A percentile compares a stretch with the other conserved stretches of the same genome.
phyloP scores from a whole-genome alignment of 2,113 vertebrate genomes.

The Telmatochromis brichardi region DNA sequence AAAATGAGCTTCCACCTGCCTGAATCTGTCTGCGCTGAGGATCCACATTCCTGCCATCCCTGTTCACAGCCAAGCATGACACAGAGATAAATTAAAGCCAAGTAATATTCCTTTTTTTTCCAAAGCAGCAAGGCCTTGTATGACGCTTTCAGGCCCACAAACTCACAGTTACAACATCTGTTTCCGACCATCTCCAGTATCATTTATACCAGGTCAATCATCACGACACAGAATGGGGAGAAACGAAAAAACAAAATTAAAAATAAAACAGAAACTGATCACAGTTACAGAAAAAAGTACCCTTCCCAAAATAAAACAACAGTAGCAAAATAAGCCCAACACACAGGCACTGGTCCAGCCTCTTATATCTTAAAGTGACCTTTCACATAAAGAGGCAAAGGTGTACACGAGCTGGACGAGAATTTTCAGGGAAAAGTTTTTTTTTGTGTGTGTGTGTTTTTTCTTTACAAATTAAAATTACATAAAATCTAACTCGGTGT shows the following conservation, averaged over 20 bases:
- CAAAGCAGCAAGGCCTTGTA: slow-evolving; percentile 15
- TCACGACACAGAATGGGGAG: slow-evolving; percentile 7
- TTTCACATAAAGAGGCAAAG: slow-evolving; percentile 23
- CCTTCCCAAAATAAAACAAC: not conserved
- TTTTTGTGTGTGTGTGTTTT: not conserved
- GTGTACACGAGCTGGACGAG: slow-evolving; percentile 11
- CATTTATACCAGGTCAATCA: not conserved
- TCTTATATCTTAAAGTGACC: slow-evolving; percentile 2
- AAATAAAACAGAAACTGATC: not conserved
- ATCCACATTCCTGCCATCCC: not conserved
- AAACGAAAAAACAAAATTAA: not conserved
- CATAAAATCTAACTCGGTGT: slow-evolving; percentile 18
- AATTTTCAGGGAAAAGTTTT: slow-evolving; percentile 19
- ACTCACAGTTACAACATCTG: slow-evolving; percentile 21
- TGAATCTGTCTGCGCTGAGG: not conserved
- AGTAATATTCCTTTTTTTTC: not conserved
- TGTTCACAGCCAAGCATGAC: slow-evolving; percentile 26
- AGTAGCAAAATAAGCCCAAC: slow-evolving; percentile 48
- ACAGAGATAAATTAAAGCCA: slow-evolving; percentile 41
- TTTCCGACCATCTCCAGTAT: not conserved
- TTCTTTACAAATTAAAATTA: not conserved
- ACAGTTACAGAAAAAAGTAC: not conserved
- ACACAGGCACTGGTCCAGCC: slow-evolving; percentile 42
- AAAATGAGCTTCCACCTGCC: not conserved
- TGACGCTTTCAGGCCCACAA: not conserved